Evolutionary conservation across 2,113 vertebrate species (phyloP).

Genomic region (Epinephelus moara): DNA sequence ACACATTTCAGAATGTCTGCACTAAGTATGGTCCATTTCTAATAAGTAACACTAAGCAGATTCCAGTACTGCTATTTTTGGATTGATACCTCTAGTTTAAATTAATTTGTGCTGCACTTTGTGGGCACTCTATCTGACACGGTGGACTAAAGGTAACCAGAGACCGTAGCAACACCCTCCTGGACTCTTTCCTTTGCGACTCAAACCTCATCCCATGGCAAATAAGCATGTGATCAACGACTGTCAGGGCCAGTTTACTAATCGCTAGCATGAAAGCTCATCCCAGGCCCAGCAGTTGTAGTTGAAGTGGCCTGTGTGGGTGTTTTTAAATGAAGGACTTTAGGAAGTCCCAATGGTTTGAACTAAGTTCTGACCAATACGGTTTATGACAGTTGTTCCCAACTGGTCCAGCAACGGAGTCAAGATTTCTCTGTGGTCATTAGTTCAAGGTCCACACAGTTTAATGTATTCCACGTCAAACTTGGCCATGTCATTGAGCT

Average conservation of each 20-base stretch:
- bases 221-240: constrained; percentile 2
- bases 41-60: neutral
- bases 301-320: neutral
- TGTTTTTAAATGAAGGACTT: neutral
- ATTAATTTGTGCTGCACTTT: neutral
- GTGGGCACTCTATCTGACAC: neutral
- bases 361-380: neutral
- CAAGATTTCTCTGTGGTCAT: no score
- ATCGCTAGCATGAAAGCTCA: constrained; percentile 13
- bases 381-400: no score
- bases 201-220: neutral
- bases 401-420: no score
- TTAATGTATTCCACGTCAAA: no score
- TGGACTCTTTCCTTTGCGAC: constrained; percentile 5
- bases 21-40: neutral
- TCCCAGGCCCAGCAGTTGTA: neutral
- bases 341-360: neutral
- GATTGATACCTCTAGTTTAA: neutral
- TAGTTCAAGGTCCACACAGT: no score
- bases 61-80: neutral
- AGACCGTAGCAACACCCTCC: neutral
- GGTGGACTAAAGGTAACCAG: neutral
- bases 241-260: constrained; percentile 5
- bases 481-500: no score
- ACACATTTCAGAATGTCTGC: neutral